Conservation (phyloP, 1,140 invertebrate species). For the Ladona fulva region DNA sequence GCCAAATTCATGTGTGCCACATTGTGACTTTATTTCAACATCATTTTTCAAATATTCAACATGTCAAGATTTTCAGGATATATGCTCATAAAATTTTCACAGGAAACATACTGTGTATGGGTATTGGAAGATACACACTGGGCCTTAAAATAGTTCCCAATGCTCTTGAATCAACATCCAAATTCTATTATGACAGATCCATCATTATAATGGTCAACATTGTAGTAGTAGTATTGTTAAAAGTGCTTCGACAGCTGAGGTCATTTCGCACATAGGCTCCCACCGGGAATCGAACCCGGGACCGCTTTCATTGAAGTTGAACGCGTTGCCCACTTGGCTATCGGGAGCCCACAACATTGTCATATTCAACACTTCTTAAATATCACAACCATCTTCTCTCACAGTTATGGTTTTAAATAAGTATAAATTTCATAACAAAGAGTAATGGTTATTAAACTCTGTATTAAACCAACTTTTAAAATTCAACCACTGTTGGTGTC, state of each 20-base stretch:
- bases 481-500: background rate
- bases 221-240: too few relatives aligned
- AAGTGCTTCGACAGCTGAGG: too few relatives aligned
- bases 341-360: too few relatives aligned
- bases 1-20: background rate
- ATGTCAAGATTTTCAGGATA: constrained; percentile 6
- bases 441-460: background rate
- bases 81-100: constrained; percentile 9
- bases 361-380: background rate
- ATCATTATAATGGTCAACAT: background rate
- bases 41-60: constrained; percentile 10
- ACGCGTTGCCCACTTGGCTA: too few relatives aligned
- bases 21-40: constrained; percentile 3
- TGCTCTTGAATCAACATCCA: background rate
- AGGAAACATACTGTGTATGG: background rate
- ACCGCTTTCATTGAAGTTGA: too few relatives aligned
- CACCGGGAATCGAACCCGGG: too few relatives aligned
- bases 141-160: background rate
- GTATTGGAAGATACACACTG: background rate
- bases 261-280: too few relatives aligned
- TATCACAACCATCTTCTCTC: background rate
- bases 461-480: background rate
- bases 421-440: background rate
- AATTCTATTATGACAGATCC: background rate
- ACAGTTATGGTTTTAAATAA: background rate